phyloP scores from a whole-genome alignment of 2,888 invertebrate species.

The Agrotis segetum region DNA sequence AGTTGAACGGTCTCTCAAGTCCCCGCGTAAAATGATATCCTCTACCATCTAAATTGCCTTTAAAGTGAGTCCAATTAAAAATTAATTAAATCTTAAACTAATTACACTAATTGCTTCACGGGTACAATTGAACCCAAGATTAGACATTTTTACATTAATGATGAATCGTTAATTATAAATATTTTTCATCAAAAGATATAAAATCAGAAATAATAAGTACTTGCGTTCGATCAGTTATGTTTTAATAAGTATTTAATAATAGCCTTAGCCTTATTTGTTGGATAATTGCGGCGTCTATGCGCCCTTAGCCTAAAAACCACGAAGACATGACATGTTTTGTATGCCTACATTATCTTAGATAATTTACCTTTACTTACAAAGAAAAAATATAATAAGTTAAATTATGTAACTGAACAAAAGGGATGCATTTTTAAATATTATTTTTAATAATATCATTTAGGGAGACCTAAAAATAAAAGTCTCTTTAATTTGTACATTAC shows the following conservation, averaged over 20 bases:
- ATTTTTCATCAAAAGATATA: slow-evolving; percentile 28
- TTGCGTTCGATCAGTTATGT: slow-evolving; percentile 31
- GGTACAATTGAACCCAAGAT: slow-evolving; percentile 33
- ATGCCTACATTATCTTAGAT: slow-evolving; percentile 13
- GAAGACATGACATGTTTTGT: slow-evolving; percentile 37
- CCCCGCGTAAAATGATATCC: slow-evolving; percentile 37
- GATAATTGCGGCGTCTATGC: slow-evolving; percentile 39
- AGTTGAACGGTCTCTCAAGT: slow-evolving; percentile 6
- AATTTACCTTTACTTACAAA: slow-evolving; percentile 1
- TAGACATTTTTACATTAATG: slow-evolving; percentile 20
- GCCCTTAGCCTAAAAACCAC: slow-evolving; percentile 56
- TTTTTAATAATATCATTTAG: too few species aligned
- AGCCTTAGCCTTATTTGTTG: slow-evolving; percentile 52
- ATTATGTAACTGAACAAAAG: too few species aligned
- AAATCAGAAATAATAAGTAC: slow-evolving; percentile 31
- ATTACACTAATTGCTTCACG: slow-evolving; percentile 39
- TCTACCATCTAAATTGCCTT: slow-evolving; percentile 29
- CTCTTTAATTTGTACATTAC: too few species aligned
- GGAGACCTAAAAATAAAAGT: too few species aligned
- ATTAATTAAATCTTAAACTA: slow-evolving; percentile 27
- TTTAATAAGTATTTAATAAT: slow-evolving; percentile 37
- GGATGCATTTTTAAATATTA: too few species aligned
- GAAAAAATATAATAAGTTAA: too few species aligned
- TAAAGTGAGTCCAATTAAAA: slow-evolving; percentile 35
- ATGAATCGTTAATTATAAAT: slow-evolving; percentile 30